Base-by-base conservation (phyloP, 2,113 vertebrate species). In the Speoplatyrhinus poulsoni region DNA sequence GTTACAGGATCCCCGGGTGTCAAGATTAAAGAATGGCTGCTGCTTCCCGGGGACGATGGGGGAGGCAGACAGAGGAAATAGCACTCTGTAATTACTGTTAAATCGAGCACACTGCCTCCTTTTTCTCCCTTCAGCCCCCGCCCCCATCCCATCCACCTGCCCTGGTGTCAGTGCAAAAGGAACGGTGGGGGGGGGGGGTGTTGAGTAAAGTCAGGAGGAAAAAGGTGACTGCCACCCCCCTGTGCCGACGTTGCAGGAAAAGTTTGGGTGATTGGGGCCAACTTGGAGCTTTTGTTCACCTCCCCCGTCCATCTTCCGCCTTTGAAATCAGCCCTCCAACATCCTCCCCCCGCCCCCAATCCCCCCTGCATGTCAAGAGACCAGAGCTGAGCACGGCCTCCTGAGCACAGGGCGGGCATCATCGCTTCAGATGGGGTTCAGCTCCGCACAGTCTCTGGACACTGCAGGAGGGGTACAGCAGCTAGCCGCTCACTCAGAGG, bases 1-100 rank as follows among this genome's bases (percentile, higher is more conserved):
- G 83, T 80, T 89, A 89, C 86, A 85, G 83, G 82, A 91, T 91
- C 87, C 83, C 76, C 66, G 68, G 83, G 90, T 91, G 91, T 91
- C 91, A 91, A 86, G 89, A 92, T 91, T 90, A 92, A 90, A 91
- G 89, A 91, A 90, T 86, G 82, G 82, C 85, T 87, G 80, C 81
- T 84, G 73, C 73, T 83, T 87, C 81, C 77, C 65, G 76, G 80
- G 84, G 72, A 75, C 85, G 85, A 82, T 82, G 79, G 75, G 82
- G 82, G 85, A 73, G 83, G 81, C 75, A 89, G 85, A 87, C 75
- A 75, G 85, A 87, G 88, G 87, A 88, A 92, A 90, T 85, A 91
- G 85, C 78, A 67, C 73, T 72, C 72, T 84, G 83, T 92, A 92
- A 93, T 93, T 92, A 92, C 87, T 88, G 91, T 85, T 91, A 91